Base-by-base conservation (phyloP, 2,888 invertebrate species). In the Lycia hirtaria region DNA sequence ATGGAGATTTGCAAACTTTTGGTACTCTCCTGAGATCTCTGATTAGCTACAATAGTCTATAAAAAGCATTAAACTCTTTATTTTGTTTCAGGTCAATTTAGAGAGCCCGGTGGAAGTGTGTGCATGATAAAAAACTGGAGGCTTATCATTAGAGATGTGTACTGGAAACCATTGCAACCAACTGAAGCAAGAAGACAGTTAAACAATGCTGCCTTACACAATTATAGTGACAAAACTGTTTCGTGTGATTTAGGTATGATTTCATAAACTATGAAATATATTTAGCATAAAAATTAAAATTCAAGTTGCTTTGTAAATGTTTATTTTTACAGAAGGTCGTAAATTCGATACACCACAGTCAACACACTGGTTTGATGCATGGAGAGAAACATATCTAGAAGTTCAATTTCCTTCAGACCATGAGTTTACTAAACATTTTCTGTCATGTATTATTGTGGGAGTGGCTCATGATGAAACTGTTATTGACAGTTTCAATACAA, bases 321-420 rank as follows among this genome's bases (percentile, higher is more conserved):
- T 28, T 9, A 9, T 28, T 33, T 9, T 33, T 17, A 17, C 78
- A 93, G 94, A 90, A 33, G 85, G 92, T 37, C 88, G 93, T 58
- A 93, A 93, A 69, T 84, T 97, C 62, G 94, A 96, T 69, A 92
- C 97, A 69, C 97, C 97, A 24, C 90, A 94, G 30, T 93, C 95
- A 7, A 96, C 97, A 50, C 96, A 98, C 10, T 99, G 99, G 99
- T 99, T 97, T 93, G 98, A 98, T 84, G 94, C 96, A 7, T 99
- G 98, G 97, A 94, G 98, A 72, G 97, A 98, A 72, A 96, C 96
- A 22, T 98, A 98, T 85, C 92, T 98, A 38, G 95, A 96, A 76
- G 95, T 97, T 58, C 95, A 97, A 79, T 97, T 96, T 81, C 97
- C 97, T 14, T 96, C 96, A 3, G 99, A 99, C 78, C 99, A 99